Evolutionary conservation across 1,140 invertebrate genomes (phyloP).

Genomic region (Macrosteles quadrilineatus): DNA sequence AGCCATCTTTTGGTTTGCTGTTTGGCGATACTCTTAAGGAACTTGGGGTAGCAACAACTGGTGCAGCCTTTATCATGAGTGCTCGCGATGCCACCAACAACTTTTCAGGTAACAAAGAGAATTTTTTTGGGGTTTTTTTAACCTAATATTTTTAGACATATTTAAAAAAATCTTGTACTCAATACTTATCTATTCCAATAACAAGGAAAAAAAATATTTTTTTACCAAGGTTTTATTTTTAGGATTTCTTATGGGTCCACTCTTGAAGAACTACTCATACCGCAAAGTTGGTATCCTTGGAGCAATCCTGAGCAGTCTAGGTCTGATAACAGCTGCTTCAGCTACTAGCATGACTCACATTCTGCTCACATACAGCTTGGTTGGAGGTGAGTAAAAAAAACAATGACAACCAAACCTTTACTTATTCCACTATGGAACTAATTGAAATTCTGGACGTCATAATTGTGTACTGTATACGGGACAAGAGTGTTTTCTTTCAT

Average conservation of each 20-base stretch:
- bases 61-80: slow-evolving; percentile 70
- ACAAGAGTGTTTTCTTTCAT: too few relatives aligned
- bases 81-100: slow-evolving; percentile 72
- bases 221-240: too few relatives aligned
- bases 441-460: too few relatives aligned
- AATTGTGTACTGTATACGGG: too few relatives aligned
- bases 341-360: slow-evolving; percentile 71
- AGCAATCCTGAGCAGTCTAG: slow-evolving; percentile 58
- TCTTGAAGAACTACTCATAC: slow-evolving; percentile 58
- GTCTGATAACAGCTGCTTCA: slow-evolving; percentile 60
- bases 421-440: too few relatives aligned
- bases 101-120: slow-evolving; percentile 59
- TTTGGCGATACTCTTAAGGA: slow-evolving; percentile 69
- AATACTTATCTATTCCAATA: too few relatives aligned
- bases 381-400: slow-evolving; percentile 61
- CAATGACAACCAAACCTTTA: slow-evolving; percentile 9
- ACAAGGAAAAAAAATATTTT: too few relatives aligned
- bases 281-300: slow-evolving; percentile 59
- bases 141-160: too few relatives aligned
- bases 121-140: too few relatives aligned
- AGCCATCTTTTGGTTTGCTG: slow-evolving; percentile 74
- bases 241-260: slow-evolving; percentile 61
- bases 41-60: slow-evolving; percentile 67
- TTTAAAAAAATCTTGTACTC: too few relatives aligned
- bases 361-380: slow-evolving; percentile 70